Base-by-base conservation (phyloP, 2,888 invertebrate genomes). In the Actias luna region DNA sequence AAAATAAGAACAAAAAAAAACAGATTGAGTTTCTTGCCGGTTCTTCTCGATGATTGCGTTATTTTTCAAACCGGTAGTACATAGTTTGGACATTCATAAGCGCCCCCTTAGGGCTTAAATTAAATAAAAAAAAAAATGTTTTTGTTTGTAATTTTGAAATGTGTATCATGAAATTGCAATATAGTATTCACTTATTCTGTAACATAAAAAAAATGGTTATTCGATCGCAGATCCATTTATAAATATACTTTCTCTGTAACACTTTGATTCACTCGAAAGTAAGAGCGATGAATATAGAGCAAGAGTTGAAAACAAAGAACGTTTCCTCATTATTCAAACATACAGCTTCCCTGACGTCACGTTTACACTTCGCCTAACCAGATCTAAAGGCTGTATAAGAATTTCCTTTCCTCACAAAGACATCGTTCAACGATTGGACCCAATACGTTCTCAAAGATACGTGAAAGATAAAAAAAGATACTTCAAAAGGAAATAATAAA, bases 401-500 rank as follows among this genome's bases (percentile, higher is more conserved):
- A 25, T 58, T 61, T 58, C 42, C 42, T 33, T 31, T 36, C 27
- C 7, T 8, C 55, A 57, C 58, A 25, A 61, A 55, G 58, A 58
- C 61, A 42, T 29, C 18, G 29, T 58, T 5, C n/a, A 55, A 33
- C 57, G 57, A 57, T 61, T 14, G 42, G 31, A 31, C 58, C 57
- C 57, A 62, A 62, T 42, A 62, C 62, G 58, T 63, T 63, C 58
- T 58, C 55, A 64, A 67, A 66, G 67, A 69, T 69, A 62, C 60
- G 71, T 69, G 66, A 71, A 70, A 67, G 72, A 76, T 75, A 78
- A 78, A 71, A 71, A 66, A 55, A 69, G 73, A 72, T 75, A 73
- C 78, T 80, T 83, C 80, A 80, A 83, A 79, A 73, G 77, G 74
- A 80, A 76, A 80, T 82, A 80, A 84, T 81, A 84, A 80, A 79